Conservation (phyloP, 2,113 vertebrate genomes). For the Rhinolophus ferrumequinum region DNA sequence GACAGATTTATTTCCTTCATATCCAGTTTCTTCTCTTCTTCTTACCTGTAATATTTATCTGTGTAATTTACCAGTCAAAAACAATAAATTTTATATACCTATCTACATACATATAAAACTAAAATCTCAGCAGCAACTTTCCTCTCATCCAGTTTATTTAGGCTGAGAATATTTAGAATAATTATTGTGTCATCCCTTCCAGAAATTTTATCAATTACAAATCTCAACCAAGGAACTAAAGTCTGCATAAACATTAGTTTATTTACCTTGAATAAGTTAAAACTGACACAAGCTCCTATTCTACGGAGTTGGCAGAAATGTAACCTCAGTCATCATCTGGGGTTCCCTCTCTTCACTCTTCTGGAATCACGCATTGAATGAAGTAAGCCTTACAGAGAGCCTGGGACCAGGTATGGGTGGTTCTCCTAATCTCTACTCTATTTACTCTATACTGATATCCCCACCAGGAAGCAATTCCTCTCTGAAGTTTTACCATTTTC, state of each 20-base stretch:
- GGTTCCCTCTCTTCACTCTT: background rate
- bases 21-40: background rate
- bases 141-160: background rate
- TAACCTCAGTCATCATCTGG: background rate
- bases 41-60: background rate
- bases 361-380: background rate
- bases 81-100: background rate
- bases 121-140: background rate
- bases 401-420: rapidly evolving
- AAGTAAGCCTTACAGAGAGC: background rate
- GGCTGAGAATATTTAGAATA: background rate
- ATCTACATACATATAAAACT: background rate
- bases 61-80: background rate
- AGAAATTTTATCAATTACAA: background rate
- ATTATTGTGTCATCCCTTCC: background rate
- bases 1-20: background rate
- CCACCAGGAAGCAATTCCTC: background rate
- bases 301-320: background rate
- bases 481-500: background rate
- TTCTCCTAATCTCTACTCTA: background rate
- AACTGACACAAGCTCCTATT: background rate
- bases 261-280: background rate
- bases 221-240: background rate
- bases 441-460: background rate
- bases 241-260: background rate